Evolutionary conservation across 2,888 invertebrate species (phyloP), one percentile per base, ranked within the genome.

Genomic region (Poecilus cupreus): DNA sequence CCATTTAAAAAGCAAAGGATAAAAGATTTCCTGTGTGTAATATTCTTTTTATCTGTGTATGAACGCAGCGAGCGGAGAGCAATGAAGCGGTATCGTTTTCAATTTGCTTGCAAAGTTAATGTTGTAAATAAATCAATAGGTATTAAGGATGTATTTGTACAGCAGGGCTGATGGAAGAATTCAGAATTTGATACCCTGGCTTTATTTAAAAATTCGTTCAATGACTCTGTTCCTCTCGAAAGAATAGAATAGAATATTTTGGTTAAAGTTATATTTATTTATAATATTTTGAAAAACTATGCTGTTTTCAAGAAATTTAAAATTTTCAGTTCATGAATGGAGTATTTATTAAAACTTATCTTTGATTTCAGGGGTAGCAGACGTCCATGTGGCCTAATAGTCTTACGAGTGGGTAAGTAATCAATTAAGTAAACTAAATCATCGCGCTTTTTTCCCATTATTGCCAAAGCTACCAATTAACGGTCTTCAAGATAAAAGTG

Each of bases 301-400:
- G n/a, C n/a, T n/a, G n/a, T n/a, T n/a, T n/a, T n/a, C n/a, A n/a
- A n/a, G n/a, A n/a, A n/a, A n/a, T n/a, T n/a, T n/a, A n/a, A n/a
- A n/a, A n/a, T n/a, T n/a, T n/a, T n/a, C n/a, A n/a, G n/a, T n/a
- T n/a, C n/a, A n/a, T n/a, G n/a, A n/a, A n/a, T n/a, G n/a, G n/a
- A n/a, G n/a, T n/a, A n/a, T n/a, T n/a, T n/a, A n/a, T 64, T 20
- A 77, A 54, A 5, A 26, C 4, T 10, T 37, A 32, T 82, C 84
- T 84, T 83, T 85, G 85, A 68, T 89, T 89, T 72, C 87, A 90
- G 90, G 87, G 86, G 84, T 85, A 85, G 86, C 86, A 86, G 86
- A 22, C 46, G 22, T 88, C 88, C 86, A 90, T 90, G 90, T 90
- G 90, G 90, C 89, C 90, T 85, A 90, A 90, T 88, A 89, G 89